Conservation (phyloP, 1,140 invertebrate genomes). For the Euwallacea similis region DNA sequence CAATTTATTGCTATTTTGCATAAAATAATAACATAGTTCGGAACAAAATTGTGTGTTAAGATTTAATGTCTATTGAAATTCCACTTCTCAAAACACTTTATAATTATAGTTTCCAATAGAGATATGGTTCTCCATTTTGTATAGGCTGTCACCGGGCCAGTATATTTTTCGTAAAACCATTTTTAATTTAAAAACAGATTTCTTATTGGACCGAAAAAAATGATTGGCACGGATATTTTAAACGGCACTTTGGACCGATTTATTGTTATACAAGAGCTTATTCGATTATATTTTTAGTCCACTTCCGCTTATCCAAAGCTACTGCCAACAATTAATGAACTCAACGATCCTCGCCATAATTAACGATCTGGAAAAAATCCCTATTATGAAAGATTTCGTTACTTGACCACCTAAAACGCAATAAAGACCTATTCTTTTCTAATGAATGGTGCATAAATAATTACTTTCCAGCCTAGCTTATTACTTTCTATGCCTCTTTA, state of each 20-base stretch:
- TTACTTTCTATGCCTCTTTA: conserved; percentile 25
- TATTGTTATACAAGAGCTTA: background rate
- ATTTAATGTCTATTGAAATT: too few relatives aligned
- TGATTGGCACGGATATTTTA: too few relatives aligned
- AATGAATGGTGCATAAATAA: conserved; percentile 19
- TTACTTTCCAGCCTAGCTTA: conserved; percentile 14
- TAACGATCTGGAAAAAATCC: background rate
- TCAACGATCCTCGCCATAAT: background rate
- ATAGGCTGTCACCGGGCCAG: too few relatives aligned
- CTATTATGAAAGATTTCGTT: background rate
- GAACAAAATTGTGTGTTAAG: too few relatives aligned
- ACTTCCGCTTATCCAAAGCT: background rate
- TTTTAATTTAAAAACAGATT: background rate
- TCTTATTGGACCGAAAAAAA: too few relatives aligned
- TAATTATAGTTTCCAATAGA: too few relatives aligned
- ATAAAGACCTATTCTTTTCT: conserved; percentile 9
- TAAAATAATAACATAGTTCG: too few relatives aligned
- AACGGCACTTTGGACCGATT: background rate
- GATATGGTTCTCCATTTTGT: too few relatives aligned
- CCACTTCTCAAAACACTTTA: too few relatives aligned
- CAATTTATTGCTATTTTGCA: too few relatives aligned
- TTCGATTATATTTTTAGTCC: conserved; percentile 1
- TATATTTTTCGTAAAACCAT: background rate
- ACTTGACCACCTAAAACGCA: background rate
- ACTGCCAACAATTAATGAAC: background rate